These are phyloP conservation scores for Oscheius sp. DNA, from an alignment of 2,888 invertebrate genomes.

Conservation along the genomic window DNA sequence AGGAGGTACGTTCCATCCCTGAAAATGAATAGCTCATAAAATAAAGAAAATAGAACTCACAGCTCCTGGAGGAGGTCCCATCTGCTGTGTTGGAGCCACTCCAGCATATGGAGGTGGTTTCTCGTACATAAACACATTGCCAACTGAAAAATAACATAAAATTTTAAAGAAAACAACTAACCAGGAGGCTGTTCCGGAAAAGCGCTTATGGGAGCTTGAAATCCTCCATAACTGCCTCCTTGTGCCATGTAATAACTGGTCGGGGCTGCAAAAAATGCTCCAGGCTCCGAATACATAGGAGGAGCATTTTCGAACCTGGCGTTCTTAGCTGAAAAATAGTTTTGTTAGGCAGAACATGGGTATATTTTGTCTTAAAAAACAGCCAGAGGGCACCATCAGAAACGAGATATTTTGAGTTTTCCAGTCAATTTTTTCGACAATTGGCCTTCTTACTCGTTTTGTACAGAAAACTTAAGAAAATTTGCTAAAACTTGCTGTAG, in stretches of 20 bases:
- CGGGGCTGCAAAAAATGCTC: slow-evolving; percentile 60
- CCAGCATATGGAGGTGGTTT: slow-evolving; percentile 72
- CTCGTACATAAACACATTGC: slow-evolving; percentile 71
- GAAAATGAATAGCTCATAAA: background rate
- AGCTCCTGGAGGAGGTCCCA: slow-evolving; percentile 8
- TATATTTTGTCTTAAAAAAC: too few relatives aligned
- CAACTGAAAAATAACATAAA: slow-evolving; percentile 52
- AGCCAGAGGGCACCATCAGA: too few relatives aligned
- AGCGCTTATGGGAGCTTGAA: slow-evolving; percentile 67
- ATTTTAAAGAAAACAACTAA: slow-evolving; percentile 44
- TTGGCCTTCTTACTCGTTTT: too few relatives aligned
- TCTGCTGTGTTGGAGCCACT: slow-evolving; percentile 41
- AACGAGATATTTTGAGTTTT: too few relatives aligned
- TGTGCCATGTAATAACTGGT: slow-evolving; percentile 64
- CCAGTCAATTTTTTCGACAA: too few relatives aligned
- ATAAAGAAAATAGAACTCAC: background rate
- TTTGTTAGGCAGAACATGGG: too few relatives aligned
- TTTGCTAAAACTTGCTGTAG: too few relatives aligned
- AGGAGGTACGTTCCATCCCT: slow-evolving; percentile 17
- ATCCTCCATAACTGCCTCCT: slow-evolving; percentile 65
- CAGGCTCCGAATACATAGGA: slow-evolving; percentile 2
- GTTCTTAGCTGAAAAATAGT: slow-evolving; percentile 24
- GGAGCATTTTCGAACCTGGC: slow-evolving; percentile 9
- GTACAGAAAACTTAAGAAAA: too few relatives aligned
- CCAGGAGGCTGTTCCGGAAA: slow-evolving; percentile 72